Conservation (phyloP, 2,797 vertebrate genomes). For the Lophotriccus pileatus region DNA sequence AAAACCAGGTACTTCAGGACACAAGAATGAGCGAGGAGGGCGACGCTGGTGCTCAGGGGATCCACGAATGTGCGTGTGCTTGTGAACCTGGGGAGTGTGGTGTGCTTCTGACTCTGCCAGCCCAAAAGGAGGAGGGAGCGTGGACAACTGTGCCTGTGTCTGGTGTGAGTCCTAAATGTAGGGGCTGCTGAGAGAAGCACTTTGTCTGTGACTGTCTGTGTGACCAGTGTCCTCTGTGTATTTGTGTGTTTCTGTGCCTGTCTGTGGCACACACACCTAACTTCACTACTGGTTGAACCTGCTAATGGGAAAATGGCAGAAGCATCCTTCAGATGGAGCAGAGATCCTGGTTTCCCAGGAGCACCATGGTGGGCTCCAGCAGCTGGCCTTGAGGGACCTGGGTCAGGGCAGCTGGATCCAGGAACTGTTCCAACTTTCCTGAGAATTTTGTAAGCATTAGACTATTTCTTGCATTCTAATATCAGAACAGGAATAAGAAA, state of each 20-base stretch:
- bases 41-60: accelerated
- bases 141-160: not conserved
- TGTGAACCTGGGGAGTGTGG: not conserved
- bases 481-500: not conserved
- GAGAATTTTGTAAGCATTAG: not conserved
- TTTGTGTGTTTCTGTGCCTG: not conserved
- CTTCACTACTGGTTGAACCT: not conserved
- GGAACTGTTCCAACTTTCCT: not conserved
- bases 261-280: no score
- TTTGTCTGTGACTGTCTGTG: accelerated
- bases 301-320: not conserved
- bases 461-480: not conserved
- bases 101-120: not conserved
- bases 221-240: not conserved
- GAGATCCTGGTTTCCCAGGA: accelerated
- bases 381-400: not conserved
- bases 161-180: no score
- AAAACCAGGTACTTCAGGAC: not conserved
- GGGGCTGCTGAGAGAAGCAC: not conserved
- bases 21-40: not conserved
- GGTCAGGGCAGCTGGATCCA: accelerated
- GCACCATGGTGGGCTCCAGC: not conserved
- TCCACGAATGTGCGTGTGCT: accelerated
- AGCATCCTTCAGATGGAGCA: no score
- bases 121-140: not conserved